Evolutionary conservation across 2,113 vertebrate genomes (phyloP), one percentile per base, ranked within the genome.

Genomic region (Vidua chalybeata): DNA sequence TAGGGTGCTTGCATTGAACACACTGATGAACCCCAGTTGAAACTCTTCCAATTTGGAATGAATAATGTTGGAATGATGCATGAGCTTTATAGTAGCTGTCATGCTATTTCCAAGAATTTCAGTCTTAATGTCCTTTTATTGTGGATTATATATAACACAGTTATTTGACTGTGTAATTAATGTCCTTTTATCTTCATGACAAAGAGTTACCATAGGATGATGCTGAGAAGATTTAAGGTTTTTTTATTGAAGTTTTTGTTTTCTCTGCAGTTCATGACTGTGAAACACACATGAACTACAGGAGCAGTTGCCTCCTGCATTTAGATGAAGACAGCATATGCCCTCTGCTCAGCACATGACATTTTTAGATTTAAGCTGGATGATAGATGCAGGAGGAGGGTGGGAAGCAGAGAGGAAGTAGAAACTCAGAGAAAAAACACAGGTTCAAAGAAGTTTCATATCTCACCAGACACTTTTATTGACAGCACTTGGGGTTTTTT

Each of bases 141-240:
- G 28, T 0, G 0, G 56, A 56, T 58, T 7, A 62, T 45, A 62
- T 45, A 23, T 8, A 48, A 79, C 7, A 3, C 9, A 3, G 11
- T 66, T 76, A 83, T 74, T 76, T 58, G 45, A 26, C 48, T 71
- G 8, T 39, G 22, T 35, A 46, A 52, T 69, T 73, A 46, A 69
- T 79, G 33, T 8, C 23, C 41, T 77, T 74, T 84, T 59, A 49
- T 51, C 30, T 21, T 63, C 24, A 10, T 26, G 55, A 41, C 30
- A 76, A 64, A 78, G 45, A 66, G 21, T 58, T 84, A 45, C 10
- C 7, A 26, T 12, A 46, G 31, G 63, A 37, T 13, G 33, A 77
- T 45, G 74, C 64, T 87, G 61, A 66, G 54, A 72, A 76, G 64
- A 69, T 59, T 75, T 63, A 59, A 72, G 62, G 31, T 83, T 48